Base-by-base conservation (phyloP, 2,113 vertebrate species). In the Dascyllus trimaculatus region DNA sequence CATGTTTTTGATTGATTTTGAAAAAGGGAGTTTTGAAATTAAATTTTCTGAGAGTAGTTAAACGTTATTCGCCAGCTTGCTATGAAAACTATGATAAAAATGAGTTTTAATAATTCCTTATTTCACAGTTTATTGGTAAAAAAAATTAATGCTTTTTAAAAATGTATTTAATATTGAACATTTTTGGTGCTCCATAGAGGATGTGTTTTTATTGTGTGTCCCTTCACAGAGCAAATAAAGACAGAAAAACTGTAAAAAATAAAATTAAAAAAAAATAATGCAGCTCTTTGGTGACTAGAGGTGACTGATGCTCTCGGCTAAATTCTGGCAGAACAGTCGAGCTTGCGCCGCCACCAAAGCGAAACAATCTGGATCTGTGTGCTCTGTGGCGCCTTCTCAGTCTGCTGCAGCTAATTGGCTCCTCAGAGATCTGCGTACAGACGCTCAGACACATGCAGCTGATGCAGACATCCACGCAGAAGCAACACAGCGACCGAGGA, bases 401-500 rank as follows among this genome's bases (percentile, higher is more conserved):
- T 80, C 84, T 86, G 81, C 56, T 86, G 2, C 72, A 63, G 74
- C 80, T 93, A 93, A 93, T 91, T 91, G 81, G 88, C 71, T 87
- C 90, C 90, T 86, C 86, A 69, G 92, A 92, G 91, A 91, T 60
- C 25, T 57, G 5, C 4, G n/a, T 35, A 73, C 54, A 70, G 21
- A 15, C 52, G 21, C 80, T 57, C 60, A 52, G 29, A 49, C 14
- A 70, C 63, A 57, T 11, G 59, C 22, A 71, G 54, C 25, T 68
- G 26, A 25, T 26, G 51, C 29, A 65, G 21, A 73, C 45, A 71
- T 49, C 29, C 32, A 57, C 54, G 60, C 32, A 18, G 22, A 71
- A 17, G 75, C 62, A 57, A 70, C 71, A 70, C 62, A 46, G 62
- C 40, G 22, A 35, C 51, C 4, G 24, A 79, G 78, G 77, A 78